Conservation (phyloP, 2,113 vertebrate genomes). For the Meles meles region DNA sequence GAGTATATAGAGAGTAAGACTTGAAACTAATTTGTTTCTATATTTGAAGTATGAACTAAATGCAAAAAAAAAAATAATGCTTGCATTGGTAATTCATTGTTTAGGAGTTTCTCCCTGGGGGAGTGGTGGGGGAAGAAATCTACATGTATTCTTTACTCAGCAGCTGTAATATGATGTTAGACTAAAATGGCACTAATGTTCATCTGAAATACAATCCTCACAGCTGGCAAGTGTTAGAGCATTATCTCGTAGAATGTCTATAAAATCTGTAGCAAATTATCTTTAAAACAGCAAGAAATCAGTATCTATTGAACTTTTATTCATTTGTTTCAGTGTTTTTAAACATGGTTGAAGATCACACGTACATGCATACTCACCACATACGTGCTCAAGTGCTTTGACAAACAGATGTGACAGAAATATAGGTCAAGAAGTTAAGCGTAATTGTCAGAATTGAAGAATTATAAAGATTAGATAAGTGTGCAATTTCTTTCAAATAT, state of each 20-base stretch:
- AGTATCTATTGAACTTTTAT: neutral
- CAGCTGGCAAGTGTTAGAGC: slow-evolving; percentile 52
- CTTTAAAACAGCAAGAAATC: slow-evolving; percentile 33
- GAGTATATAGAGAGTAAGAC: neutral
- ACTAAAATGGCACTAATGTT: slow-evolving; percentile 20
- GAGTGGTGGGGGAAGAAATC: slow-evolving; percentile 18
- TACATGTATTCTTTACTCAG: slow-evolving; percentile 33
- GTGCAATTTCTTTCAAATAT: neutral
- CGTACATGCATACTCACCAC: neutral
- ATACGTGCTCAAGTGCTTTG: neutral
- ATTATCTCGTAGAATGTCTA: slow-evolving; percentile 31
- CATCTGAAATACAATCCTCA: slow-evolving; percentile 59
- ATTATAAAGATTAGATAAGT: neutral
- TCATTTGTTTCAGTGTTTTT: neutral
- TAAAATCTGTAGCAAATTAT: slow-evolving; percentile 18
- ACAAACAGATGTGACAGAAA: neutral
- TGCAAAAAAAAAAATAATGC: neutral
- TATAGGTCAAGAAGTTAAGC: neutral
- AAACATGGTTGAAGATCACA: neutral
- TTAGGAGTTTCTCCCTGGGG: slow-evolving; percentile 35
- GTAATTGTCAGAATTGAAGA: neutral
- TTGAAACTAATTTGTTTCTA: slow-evolving; percentile 38
- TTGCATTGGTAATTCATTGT: slow-evolving; percentile 48
- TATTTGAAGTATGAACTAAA: slow-evolving; percentile 30
- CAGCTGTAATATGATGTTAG: slow-evolving; percentile 49